These are phyloP conservation scores for Gymnoscopelus microlampas DNA, from an alignment of 2,797 vertebrate genomes.

Conservation along the genomic window DNA sequence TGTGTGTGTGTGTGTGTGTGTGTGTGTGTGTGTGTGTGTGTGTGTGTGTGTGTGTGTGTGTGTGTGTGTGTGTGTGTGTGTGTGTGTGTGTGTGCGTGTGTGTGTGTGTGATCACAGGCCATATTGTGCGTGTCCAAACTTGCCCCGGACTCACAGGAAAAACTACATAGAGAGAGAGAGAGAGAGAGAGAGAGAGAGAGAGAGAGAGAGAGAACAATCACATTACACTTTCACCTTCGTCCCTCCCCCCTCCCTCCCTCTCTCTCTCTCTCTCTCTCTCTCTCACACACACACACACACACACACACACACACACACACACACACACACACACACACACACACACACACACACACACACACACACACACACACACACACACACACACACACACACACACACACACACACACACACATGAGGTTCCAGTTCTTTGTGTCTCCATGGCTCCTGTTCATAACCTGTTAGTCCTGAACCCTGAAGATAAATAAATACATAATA, in stretches of 20 bases:
- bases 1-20: background rate
- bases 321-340: slow-evolving; percentile 11
- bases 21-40: too few species aligned
- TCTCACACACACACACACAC: slow-evolving; percentile 23
- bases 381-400: slow-evolving; percentile 6
- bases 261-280: too few species aligned
- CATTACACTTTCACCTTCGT: too few species aligned
- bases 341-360: slow-evolving; percentile 13
- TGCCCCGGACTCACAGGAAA: background rate
- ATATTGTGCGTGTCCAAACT: too few species aligned
- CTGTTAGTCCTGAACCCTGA: too few species aligned
- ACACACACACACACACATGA: slow-evolving; percentile 3
- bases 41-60: background rate
- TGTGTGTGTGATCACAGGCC: too few species aligned
- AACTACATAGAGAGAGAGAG: slow-evolving; percentile 2
- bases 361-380: slow-evolving; percentile 24
- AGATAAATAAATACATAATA: too few species aligned
- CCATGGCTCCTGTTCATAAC: too few species aligned
- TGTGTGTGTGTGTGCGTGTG: too few species aligned
- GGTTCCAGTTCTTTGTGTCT: too few species aligned
- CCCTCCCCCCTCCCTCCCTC: too few species aligned
- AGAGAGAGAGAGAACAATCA: background rate
- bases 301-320: slow-evolving; percentile 17
- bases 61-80: background rate
- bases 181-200: slow-evolving; percentile 6